phyloP scores from a whole-genome alignment of 2,797 vertebrate genomes.

The Selene dorsalis region DNA sequence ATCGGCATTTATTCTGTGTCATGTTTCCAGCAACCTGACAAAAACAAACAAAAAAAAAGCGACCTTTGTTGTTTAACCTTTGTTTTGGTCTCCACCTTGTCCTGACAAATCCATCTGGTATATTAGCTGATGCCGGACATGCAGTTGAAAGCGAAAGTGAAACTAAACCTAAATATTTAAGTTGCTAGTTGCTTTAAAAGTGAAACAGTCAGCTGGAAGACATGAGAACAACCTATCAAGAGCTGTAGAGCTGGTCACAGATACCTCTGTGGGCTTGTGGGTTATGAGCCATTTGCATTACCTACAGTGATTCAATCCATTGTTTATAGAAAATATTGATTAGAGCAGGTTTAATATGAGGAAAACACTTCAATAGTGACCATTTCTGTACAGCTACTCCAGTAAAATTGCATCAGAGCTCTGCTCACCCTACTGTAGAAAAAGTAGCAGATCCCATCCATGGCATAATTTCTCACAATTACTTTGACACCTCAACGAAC shows the following conservation, averaged over 20 bases:
- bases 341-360: slow-evolving; percentile 20
- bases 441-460: slow-evolving; percentile 16
- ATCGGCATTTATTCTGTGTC: background rate
- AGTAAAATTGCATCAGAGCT: slow-evolving; percentile 16
- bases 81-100: background rate
- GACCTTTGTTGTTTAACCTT: background rate
- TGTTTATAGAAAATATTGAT: slow-evolving; percentile 40
- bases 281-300: background rate
- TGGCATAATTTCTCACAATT: slow-evolving; percentile 3
- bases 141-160: background rate
- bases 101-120: background rate
- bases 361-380: slow-evolving; percentile 11
- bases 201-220: slow-evolving; percentile 12
- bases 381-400: slow-evolving; percentile 7
- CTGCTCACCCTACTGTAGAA: slow-evolving; percentile 6
- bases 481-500: slow-evolving; percentile 7
- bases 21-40: background rate
- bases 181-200: background rate
- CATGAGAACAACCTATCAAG: background rate
- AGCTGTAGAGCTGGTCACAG: background rate
- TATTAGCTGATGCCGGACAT: background rate
- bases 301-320: slow-evolving; percentile 11
- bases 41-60: background rate
- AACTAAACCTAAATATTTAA: background rate
- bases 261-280: slow-evolving; percentile 14